Percentiles rank a stretch among this genome's conserved stretches.
These are phyloP conservation scores for Cheilosia pagana DNA, from an alignment of 2,888 invertebrate genomes.

Conservation along the genomic window DNA sequence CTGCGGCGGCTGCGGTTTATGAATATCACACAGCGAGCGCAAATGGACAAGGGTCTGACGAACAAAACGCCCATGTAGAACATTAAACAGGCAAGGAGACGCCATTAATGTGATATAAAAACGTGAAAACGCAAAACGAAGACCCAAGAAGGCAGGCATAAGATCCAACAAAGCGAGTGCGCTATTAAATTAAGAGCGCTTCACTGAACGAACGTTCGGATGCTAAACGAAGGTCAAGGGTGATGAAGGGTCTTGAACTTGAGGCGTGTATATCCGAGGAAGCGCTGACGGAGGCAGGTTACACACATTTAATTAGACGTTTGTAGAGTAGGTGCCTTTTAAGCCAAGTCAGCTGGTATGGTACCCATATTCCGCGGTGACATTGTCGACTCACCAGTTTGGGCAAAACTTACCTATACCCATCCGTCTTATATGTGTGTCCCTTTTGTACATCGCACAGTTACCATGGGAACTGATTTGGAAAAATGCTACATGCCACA, in stretches of 20 bases:
- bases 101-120: constrained; percentile 65
- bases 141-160: constrained; percentile 16
- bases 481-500: constrained; percentile 25
- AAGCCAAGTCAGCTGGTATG: constrained; percentile 9
- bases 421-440: background rate
- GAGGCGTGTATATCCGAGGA: constrained; percentile 46
- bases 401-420: too few species aligned
- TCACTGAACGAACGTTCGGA: constrained; percentile 47
- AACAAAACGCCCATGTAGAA: constrained; percentile 64
- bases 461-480: constrained; percentile 65
- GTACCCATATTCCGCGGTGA: constrained; percentile 9
- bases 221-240: constrained; percentile 73
- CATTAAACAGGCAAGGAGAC: constrained; percentile 55
- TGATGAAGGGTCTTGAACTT: constrained; percentile 68
- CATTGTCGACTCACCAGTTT: constrained; percentile 15
- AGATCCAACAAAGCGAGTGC: constrained; percentile 53
- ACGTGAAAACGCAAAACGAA: constrained; percentile 21
- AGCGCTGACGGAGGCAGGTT: constrained; percentile 11
- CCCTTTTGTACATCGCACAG: background rate
- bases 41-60: constrained; percentile 62
- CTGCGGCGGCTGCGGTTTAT: constrained; percentile 41
- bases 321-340: constrained; percentile 28
- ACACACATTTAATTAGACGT: constrained; percentile 52
- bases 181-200: constrained; percentile 65
- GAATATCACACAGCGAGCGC: constrained; percentile 36